phyloP scores from a whole-genome alignment of 2,797 vertebrate genomes.

The Clarias platycephalus region DNA sequence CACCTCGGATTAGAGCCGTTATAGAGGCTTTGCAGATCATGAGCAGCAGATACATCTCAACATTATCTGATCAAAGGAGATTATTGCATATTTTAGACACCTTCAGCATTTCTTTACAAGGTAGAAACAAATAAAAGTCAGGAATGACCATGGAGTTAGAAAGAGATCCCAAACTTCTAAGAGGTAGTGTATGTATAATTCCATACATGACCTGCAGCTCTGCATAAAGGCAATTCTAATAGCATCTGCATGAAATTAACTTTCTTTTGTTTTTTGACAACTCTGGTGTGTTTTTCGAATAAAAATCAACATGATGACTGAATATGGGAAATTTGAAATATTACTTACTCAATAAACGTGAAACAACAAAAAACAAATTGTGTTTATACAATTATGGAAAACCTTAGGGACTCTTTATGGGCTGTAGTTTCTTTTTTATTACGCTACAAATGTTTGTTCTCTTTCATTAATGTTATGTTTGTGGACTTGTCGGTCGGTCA shows the following conservation, averaged over 20 bases:
- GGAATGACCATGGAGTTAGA: no score
- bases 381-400: not conserved
- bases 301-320: not conserved
- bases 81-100: no score
- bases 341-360: no score
- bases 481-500: not conserved
- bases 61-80: no score
- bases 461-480: not conserved
- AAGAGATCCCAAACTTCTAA: no score
- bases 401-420: not conserved
- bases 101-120: no score
- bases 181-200: no score
- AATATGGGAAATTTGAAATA: not conserved
- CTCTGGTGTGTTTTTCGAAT: no score
- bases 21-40: no score
- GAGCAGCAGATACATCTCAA: no score
- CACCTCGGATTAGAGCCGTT: no score
- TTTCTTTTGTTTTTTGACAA: not conserved
- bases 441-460: not conserved
- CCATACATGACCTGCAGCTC: not conserved
- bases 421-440: not conserved
- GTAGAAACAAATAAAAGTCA: no score
- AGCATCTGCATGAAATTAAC: not conserved
- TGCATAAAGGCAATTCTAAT: not conserved
- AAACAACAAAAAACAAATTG: slow-evolving; percentile 1